Evolutionary conservation across 2,797 vertebrate genomes (phyloP).

Genomic region (Silurus aristotelis): DNA sequence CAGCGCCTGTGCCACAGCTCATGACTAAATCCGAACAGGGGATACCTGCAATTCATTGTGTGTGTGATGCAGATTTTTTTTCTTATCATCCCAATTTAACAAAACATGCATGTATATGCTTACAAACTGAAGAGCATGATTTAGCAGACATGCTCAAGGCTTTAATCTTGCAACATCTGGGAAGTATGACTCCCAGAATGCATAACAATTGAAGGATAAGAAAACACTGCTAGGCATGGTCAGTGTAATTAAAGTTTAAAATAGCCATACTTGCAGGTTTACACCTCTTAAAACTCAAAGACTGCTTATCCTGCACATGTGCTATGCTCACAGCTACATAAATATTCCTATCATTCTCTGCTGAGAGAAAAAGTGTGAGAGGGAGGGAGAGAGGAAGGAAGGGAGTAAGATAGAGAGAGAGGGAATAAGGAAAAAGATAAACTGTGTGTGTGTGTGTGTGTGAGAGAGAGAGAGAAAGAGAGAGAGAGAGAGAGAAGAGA

Average conservation of each 20-base stretch:
- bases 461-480: too few relatives aligned
- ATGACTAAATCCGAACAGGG: slow-evolving; percentile 17
- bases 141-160: background rate
- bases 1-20: slow-evolving; percentile 5
- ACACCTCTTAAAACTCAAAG: background rate
- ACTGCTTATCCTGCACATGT: slow-evolving; percentile 8
- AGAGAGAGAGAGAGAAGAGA: too few relatives aligned
- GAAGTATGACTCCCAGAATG: background rate
- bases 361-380: background rate
- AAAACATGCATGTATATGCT: background rate
- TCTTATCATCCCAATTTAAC: background rate
- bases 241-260: background rate
- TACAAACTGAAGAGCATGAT: background rate
- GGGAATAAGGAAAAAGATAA: too few relatives aligned
- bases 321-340: background rate
- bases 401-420: too few relatives aligned
- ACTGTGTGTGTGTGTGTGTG: too few relatives aligned
- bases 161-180: background rate
- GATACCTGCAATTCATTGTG: background rate
- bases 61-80: background rate
- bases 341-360: background rate
- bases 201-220: background rate
- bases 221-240: background rate
- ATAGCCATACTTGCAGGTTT: slow-evolving; percentile 10
- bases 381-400: too few relatives aligned